Conservation (phyloP, 2,797 vertebrate genomes). For the Alosa sapidissima region DNA sequence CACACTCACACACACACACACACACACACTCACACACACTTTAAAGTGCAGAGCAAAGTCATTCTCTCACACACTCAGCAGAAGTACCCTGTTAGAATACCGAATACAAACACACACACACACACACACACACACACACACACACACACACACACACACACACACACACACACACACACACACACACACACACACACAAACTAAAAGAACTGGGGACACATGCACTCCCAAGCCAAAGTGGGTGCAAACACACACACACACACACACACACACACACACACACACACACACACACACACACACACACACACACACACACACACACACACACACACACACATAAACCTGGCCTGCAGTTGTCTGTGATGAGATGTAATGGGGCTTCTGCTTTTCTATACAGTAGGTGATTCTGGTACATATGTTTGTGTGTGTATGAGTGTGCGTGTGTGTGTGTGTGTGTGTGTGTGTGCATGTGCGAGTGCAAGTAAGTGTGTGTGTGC, state of each 20-base stretch:
- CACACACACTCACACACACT: background rate
- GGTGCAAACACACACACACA: too few species aligned
- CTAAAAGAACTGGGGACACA: too few species aligned
- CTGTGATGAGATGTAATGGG: too few species aligned
- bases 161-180: background rate
- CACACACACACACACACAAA: background rate
- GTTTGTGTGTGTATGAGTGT: background rate
- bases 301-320: too few species aligned
- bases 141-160: background rate
- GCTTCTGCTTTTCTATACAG: too few species aligned
- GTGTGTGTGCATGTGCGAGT: background rate
- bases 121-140: background rate
- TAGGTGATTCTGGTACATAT: background rate
- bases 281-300: too few species aligned
- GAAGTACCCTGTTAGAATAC: background rate
- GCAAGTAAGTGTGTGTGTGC: background rate
- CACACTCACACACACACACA: background rate
- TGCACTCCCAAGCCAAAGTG: too few species aligned
- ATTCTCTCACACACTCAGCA: background rate
- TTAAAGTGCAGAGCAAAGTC: background rate
- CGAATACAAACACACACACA: background rate
- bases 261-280: too few species aligned
- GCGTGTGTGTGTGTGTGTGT: background rate
- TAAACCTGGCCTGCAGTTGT: too few species aligned
- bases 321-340: too few species aligned